These are phyloP conservation scores for Aspidiotus destructor DNA, from an alignment of 2,888 invertebrate genomes.

Conservation along the genomic window DNA sequence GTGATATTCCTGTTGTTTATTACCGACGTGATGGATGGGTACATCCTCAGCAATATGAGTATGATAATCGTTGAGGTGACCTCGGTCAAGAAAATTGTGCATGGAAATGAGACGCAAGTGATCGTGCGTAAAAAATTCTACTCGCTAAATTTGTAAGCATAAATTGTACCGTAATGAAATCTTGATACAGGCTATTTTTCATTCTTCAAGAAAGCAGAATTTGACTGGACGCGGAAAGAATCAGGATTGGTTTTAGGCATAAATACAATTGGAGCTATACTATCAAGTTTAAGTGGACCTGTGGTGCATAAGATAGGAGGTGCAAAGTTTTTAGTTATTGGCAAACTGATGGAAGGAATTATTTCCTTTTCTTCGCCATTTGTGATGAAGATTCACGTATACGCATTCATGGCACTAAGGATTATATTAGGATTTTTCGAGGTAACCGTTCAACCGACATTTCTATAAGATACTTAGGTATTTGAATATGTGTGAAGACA, in stretches of 20 bases:
- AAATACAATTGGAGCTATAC: background rate
- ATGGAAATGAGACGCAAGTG: too few species aligned
- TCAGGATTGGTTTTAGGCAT: background rate
- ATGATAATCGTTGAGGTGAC: too few species aligned
- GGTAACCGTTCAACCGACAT: too few species aligned
- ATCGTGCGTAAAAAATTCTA: too few species aligned
- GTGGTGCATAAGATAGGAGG: background rate
- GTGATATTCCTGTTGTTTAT: too few species aligned
- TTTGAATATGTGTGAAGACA: background rate
- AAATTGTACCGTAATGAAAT: too few species aligned
- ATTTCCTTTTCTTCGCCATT: background rate
- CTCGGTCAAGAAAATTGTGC: too few species aligned
- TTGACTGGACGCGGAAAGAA: background rate
- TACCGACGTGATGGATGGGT: too few species aligned
- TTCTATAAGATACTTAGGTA: background rate
- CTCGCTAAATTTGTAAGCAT: too few species aligned
- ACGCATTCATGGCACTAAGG: background rate
- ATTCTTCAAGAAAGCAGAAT: background rate
- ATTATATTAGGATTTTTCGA: background rate
- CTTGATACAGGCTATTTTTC: background rate
- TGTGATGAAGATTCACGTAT: background rate
- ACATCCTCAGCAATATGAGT: too few species aligned
- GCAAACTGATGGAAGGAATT: background rate
- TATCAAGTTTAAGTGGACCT: background rate
- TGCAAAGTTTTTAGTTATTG: background rate